Percentiles rank a stretch among this genome's conserved stretches.
Conservation (phyloP, 2,888 invertebrate genomes). For the Pandemis heparana region DNA sequence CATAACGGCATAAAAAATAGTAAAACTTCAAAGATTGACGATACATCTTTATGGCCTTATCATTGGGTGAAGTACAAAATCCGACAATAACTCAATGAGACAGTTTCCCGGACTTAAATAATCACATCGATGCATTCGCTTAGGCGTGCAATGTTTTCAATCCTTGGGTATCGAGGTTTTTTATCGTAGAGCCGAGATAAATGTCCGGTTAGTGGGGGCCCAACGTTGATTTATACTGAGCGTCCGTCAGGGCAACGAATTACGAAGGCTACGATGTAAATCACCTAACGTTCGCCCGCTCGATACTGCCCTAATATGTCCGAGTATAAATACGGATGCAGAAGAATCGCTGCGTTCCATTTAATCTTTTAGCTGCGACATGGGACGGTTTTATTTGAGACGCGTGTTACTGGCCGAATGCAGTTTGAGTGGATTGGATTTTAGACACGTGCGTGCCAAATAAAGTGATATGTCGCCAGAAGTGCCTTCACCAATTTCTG, state of each 20-base stretch:
- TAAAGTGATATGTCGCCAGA: not conserved
- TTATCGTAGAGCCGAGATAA: slow-evolving; percentile 62
- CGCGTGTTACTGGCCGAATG: slow-evolving; percentile 11
- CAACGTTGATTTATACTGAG: slow-evolving; percentile 82
- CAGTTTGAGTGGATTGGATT: slow-evolving; percentile 34
- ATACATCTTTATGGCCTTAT: not conserved
- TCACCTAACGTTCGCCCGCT: slow-evolving; percentile 76
- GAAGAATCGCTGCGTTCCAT: slow-evolving; percentile 38
- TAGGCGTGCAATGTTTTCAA: slow-evolving; percentile 51
- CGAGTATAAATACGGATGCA: slow-evolving; percentile 39
- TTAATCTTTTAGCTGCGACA: slow-evolving; percentile 38
- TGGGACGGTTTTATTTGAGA: slow-evolving; percentile 32
- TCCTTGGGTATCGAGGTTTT: slow-evolving; percentile 51
- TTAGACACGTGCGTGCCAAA: slow-evolving; percentile 10
- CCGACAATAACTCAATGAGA: slow-evolving; percentile 23
- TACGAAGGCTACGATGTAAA: slow-evolving; percentile 81
- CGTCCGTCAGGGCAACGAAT: slow-evolving; percentile 82
- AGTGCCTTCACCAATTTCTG: not conserved
- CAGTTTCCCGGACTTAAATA: slow-evolving; percentile 47
- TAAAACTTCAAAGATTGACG: too few relatives aligned
- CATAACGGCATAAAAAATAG: too few relatives aligned
- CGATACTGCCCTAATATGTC: slow-evolving; percentile 58
- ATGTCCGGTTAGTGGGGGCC: slow-evolving; percentile 83
- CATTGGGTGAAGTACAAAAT: slow-evolving; percentile 4
- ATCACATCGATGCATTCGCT: slow-evolving; percentile 51